Base-by-base conservation (phyloP, 2,113 vertebrate genomes). In the Xyrauchen texanus region DNA sequence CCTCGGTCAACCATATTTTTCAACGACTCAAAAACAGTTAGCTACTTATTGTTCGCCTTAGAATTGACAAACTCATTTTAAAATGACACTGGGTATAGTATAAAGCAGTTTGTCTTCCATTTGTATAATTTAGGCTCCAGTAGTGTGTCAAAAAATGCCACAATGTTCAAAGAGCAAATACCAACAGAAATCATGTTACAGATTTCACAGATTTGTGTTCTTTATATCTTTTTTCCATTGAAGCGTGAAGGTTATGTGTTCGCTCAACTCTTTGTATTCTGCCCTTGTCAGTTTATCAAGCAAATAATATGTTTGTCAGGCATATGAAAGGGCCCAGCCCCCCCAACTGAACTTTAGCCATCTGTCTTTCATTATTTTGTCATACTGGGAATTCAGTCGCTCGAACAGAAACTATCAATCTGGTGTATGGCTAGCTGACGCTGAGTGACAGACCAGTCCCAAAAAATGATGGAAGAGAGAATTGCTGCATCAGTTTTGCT, bases 321-420 rank as follows among this genome's bases (percentile, higher is more conserved):
- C 87, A 87, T 85, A 34, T 34, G 21, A 34, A 86, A 83, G 79
- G 82, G 88, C 85, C 69, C 57, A 46, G 90, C 86, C 84, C 84
- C 82, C 73, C 79, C 84, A 81, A 78, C 83, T 84, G 82, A 88
- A 86, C 87, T 88, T 82, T 80, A 85, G 79, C 82, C 84, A 90
- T 90, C 89, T 88, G 85, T 86, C 55, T 88, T 91, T 84, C 88
- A 88, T 91, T 90, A 90, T 84, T 91, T 88, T 91, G 85, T 90
- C 89, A 90, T 84, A 42, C 52, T 70, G 78, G 83, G 81, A 87
- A 88, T 67, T n/a, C 74, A 85, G 84, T 79, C 87, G 86, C 86
- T 86, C 88, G 88, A 87, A 88, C 84, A 84, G 76, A 7, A 12
- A 80, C 83, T 84, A 89, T 92, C 87, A 89, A 90, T 92, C 88